phyloP scores from a whole-genome alignment of 2,113 vertebrate genomes.

The Mobula hypostoma region DNA sequence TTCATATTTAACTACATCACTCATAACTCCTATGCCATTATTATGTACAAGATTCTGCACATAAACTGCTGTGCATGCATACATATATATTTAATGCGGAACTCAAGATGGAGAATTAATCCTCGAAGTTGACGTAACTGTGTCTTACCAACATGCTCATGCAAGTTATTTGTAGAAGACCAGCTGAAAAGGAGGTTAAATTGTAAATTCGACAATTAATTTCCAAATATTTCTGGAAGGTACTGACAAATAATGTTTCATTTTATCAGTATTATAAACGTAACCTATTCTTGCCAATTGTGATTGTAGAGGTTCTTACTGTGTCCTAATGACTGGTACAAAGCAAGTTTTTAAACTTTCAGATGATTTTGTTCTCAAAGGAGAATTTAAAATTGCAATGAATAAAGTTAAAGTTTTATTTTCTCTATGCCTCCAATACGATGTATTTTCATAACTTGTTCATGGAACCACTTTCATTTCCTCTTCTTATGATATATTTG shows the following conservation, averaged over 20 bases:
- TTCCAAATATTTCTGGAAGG: not conserved
- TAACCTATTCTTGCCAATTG: not conserved
- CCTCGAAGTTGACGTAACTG: not conserved
- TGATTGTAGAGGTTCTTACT: not conserved
- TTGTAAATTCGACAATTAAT: not conserved
- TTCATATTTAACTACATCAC: constrained; percentile 15
- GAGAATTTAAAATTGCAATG: not conserved
- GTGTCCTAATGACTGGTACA: not conserved
- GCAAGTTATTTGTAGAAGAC: not conserved
- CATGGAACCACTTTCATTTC: not conserved
- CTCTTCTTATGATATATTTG: not conserved
- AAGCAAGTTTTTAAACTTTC: not conserved
- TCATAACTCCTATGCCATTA: constrained; percentile 3
- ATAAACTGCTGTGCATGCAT: not conserved
- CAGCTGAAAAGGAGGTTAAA: not conserved
- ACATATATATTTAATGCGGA: not conserved
- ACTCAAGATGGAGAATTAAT: constrained; percentile 1
- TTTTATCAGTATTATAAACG: not conserved
- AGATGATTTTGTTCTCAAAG: not conserved
- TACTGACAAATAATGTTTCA: not conserved
- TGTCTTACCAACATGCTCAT: not conserved
- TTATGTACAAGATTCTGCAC: not conserved
- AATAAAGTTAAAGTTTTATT: not conserved
- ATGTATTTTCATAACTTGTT: not conserved
- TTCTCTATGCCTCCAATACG: not conserved